Base-by-base conservation (phyloP, 2,113 vertebrate genomes). In the Phoxinus phoxinus region DNA sequence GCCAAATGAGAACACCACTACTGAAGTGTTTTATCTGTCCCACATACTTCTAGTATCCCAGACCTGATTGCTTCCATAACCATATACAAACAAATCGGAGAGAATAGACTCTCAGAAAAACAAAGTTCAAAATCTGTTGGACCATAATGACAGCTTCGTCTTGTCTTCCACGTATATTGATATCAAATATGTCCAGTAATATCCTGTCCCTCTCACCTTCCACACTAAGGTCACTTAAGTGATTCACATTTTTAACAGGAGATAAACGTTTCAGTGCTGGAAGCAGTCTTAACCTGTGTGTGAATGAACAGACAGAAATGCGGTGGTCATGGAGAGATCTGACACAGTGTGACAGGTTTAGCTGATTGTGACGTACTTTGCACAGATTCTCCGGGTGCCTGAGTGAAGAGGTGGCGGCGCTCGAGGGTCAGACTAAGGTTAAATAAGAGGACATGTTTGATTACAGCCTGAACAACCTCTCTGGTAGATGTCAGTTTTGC, bases 21-120 rank as follows among this genome's bases (percentile, higher is more conserved):
- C 56, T 88, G 76, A 85, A 90, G 87, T 88, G 87, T 67, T 79
- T 89, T 88, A 90, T 90, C 89, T 85, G 63, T 58, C 59, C 59
- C 63, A 75, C 85, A 90, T 90, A 86, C 67, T 86, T 89, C 83
- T 46, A 86, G 86, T 87, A 78, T 74, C 44, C 44, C 77, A 69
- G 74, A n/a, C 21, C 83, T 74, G 85, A 87, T 89, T 86, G 73
- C 73, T 81, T 76, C 21, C 12, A n/a, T 21, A 27, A 30, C 19
- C 19, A 58, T n/a, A 37, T n/a, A 78, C 30, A 85, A 23, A 63
- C 30, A 72, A 17, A 79, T 67, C 5, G 7, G 17, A 56, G 17
- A 78, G 79, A 6, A 78, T 21, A 58, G 37, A 78, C 32, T 32
- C 3, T 11, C 32, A 35, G 17, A 59, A 79, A 79, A 79, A n/a